A percentile compares a stretch with the other conserved stretches of the same genome.
Conservation (phyloP, 2,113 vertebrate species). For the Oncorhynchus nerka region DNA sequence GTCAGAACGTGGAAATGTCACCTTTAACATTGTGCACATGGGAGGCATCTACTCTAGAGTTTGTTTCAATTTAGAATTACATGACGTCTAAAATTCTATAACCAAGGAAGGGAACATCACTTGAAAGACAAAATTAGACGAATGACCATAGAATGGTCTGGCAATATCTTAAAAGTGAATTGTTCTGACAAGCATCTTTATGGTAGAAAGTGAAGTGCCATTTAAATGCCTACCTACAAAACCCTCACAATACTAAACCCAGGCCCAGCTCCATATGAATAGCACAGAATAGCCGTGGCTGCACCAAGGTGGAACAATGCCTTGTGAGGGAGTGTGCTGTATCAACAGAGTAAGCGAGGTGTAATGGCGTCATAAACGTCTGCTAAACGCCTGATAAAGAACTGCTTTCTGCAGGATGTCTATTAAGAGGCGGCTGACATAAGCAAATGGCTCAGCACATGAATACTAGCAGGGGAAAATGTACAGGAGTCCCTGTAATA, state of each 20-base stretch:
- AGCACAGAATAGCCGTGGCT: conserved; percentile 22
- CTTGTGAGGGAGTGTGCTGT: conserved; percentile 59
- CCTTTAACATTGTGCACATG: background rate
- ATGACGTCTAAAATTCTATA: background rate
- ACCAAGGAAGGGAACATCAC: background rate
- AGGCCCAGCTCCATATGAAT: conserved; percentile 47
- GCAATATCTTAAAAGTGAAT: conserved; percentile 13
- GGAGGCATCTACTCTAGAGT: no score
- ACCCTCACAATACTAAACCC: conserved; percentile 48
- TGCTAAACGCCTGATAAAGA: conserved; percentile 70
- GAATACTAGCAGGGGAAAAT: conserved; percentile 40
- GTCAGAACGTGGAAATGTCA: background rate
- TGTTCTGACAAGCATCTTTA: conserved; percentile 36
- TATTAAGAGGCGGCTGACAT: conserved; percentile 58
- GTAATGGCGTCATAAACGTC: conserved; percentile 57
- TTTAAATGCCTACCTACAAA: conserved; percentile 22
- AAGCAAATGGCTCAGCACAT: conserved; percentile 54
- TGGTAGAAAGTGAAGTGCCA: conserved; percentile 27
- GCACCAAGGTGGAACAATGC: conserved; percentile 58
- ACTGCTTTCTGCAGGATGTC: conserved; percentile 43
- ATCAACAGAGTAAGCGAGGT: conserved; percentile 59
- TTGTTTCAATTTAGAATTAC: no score
- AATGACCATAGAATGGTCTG: background rate
- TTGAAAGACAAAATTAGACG: background rate
- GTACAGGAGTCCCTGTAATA: conserved; percentile 28